phyloP scores from a whole-genome alignment of 2,888 invertebrate species.

The Deilephila elpenor region DNA sequence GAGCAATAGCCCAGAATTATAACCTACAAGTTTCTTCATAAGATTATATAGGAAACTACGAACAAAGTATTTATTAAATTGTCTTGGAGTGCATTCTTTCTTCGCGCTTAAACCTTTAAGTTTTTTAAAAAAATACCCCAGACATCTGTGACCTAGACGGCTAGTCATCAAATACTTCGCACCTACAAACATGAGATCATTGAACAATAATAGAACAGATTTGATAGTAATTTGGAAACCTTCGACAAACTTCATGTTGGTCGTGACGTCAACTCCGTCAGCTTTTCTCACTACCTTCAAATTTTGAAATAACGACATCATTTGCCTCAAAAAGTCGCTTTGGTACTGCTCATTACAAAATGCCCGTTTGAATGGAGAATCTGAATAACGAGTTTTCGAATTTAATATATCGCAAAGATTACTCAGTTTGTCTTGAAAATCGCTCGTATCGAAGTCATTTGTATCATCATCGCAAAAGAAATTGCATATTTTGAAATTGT shows the following conservation, averaged over 20 bases:
- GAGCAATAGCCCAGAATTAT: constrained; percentile 4
- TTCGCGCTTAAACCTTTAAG: too few relatives aligned
- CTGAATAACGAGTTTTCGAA: constrained; percentile 34
- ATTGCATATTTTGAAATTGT: too few relatives aligned
- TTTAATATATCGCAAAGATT: constrained; percentile 45
- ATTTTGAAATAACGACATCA: constrained; percentile 44
- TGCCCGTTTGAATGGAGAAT: constrained; percentile 39
- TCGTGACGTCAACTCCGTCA: constrained; percentile 42
- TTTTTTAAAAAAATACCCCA: too few relatives aligned
- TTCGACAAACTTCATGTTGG: too few relatives aligned
- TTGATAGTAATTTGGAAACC: constrained; percentile 32
- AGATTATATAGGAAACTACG: constrained; percentile 38
- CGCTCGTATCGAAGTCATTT: too few relatives aligned
- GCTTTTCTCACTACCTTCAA: constrained; percentile 45
- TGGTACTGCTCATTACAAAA: constrained; percentile 45
- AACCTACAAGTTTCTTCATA: constrained; percentile 38
- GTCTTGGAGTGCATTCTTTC: constrained; percentile 11
- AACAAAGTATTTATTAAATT: constrained; percentile 35
- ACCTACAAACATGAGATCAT: constrained; percentile 43
- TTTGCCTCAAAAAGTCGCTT: constrained; percentile 40
- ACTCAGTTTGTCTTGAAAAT: not conserved
- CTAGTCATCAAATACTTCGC: constrained; percentile 37
- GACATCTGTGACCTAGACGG: constrained; percentile 32
- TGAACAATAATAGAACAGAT: constrained; percentile 40
- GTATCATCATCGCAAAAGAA: too few relatives aligned